Percentiles rank a stretch among this genome's conserved stretches.
These are phyloP conservation scores for Streptopelia turtur DNA, from an alignment of 2,797 vertebrate genomes.

Conservation along the genomic window DNA sequence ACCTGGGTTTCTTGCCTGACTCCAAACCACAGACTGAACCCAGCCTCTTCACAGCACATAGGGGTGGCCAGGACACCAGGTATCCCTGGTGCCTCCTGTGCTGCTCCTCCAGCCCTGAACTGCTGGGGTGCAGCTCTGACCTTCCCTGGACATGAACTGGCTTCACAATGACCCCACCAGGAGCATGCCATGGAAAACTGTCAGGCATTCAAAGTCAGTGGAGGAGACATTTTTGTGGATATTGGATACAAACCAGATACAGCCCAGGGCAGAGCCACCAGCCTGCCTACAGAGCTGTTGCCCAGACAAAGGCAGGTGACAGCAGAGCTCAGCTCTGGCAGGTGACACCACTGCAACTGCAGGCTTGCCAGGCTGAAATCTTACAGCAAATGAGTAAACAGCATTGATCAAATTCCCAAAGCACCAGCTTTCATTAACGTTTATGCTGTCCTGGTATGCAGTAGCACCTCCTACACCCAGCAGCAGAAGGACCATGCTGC, in stretches of 20 bases:
- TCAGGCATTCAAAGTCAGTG: background rate
- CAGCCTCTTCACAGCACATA: background rate
- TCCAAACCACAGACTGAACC: background rate
- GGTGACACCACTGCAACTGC: background rate
- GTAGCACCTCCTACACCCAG: background rate
- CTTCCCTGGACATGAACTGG: background rate
- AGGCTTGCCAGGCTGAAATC: background rate
- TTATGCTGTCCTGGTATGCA: background rate
- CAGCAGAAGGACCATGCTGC: background rate
- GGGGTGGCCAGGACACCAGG: background rate
- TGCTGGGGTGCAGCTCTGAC: background rate
- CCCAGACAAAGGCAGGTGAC: background rate
- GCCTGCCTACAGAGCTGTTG: background rate
- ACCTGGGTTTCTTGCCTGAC: background rate
- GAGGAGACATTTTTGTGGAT: background rate
- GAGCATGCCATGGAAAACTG: background rate
- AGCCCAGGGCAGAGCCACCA: background rate
- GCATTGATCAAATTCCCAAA: background rate
- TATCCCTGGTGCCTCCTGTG: fast-evolving
- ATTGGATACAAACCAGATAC: background rate
- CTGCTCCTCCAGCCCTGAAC: fast-evolving
- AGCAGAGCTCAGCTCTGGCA: background rate
- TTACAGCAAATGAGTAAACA: background rate
- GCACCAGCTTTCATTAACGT: background rate
- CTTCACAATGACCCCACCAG: background rate